A percentile compares a stretch with the other conserved stretches of the same genome.
Conservation (phyloP, 2,888 invertebrate genomes). For the Chloromyia formosa region DNA sequence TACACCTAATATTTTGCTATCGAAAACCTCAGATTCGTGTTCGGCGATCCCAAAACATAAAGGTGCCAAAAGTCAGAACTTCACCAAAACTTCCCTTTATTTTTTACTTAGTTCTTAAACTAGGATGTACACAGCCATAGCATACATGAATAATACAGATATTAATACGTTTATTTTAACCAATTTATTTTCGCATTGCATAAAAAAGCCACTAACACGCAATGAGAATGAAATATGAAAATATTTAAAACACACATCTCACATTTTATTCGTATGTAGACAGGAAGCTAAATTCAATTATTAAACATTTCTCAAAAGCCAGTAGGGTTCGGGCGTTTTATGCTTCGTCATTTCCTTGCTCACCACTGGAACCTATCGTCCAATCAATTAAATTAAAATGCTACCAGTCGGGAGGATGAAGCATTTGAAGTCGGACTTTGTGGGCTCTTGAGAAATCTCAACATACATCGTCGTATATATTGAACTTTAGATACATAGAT, state of each 20-base stretch:
- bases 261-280: constrained; percentile 27
- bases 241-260: constrained; percentile 15
- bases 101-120: no score
- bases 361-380: constrained; percentile 31
- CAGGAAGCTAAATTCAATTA: constrained; percentile 42
- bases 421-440: neutral
- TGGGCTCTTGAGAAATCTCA: neutral
- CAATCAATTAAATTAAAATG: constrained; percentile 44
- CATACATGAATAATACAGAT: neutral
- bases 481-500: neutral
- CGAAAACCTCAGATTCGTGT: no score
- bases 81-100: no score
- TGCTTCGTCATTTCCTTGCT: constrained; percentile 40
- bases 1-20: no score
- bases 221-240: constrained; percentile 20
- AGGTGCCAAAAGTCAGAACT: no score
- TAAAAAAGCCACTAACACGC: neutral
- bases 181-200: no score
- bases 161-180: no score
- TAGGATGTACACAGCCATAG: no score
- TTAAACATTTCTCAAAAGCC: constrained; percentile 39
- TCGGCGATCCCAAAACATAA: no score
- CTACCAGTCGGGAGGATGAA: constrained; percentile 20
- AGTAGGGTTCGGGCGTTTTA: constrained; percentile 35
- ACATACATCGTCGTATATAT: neutral